Evolutionary conservation across 2,113 vertebrate genomes (phyloP).

Genomic region (Macquaria ambigua): DNA sequence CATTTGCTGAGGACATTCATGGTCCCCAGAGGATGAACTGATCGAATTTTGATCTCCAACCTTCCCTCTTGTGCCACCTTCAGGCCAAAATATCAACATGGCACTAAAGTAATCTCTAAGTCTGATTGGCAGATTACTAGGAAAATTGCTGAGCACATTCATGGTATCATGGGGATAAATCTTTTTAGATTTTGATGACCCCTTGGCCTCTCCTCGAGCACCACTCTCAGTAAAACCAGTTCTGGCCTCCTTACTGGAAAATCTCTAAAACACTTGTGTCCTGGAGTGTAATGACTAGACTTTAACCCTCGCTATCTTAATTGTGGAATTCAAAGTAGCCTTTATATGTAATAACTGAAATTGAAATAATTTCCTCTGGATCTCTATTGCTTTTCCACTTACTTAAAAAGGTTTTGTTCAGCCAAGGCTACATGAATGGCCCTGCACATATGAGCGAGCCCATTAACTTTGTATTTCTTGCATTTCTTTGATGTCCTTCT

Average conservation of each 20-base stretch:
- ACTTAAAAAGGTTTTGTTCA: constrained; percentile 35
- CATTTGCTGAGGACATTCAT: not conserved
- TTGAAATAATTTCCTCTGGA: constrained; percentile 12
- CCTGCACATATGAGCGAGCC: constrained; percentile 48
- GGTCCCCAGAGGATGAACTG: not conserved
- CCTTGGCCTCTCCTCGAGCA: not conserved
- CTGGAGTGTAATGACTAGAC: not conserved
- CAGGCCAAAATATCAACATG: not conserved
- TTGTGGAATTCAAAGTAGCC: not conserved
- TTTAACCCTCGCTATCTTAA: not conserved
- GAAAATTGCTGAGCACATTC: not conserved
- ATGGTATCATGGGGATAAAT: not conserved
- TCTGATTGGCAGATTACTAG: not conserved
- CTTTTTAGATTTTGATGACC: not conserved
- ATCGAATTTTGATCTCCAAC: not conserved
- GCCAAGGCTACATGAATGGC: constrained; percentile 34
- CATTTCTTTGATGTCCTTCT: constrained; percentile 68
- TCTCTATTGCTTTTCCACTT: constrained; percentile 16
- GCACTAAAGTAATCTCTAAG: not conserved
- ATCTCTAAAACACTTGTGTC: not conserved
- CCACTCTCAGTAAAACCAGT: not conserved
- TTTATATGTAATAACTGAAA: not conserved
- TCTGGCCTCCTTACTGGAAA: not conserved
- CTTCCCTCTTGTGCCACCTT: no score
- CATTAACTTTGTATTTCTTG: constrained; percentile 68